A percentile compares a stretch with the other conserved stretches of the same genome.
Evolutionary conservation across 1,140 invertebrate genomes (phyloP).

Genomic region (Diabrotica virgifera): DNA sequence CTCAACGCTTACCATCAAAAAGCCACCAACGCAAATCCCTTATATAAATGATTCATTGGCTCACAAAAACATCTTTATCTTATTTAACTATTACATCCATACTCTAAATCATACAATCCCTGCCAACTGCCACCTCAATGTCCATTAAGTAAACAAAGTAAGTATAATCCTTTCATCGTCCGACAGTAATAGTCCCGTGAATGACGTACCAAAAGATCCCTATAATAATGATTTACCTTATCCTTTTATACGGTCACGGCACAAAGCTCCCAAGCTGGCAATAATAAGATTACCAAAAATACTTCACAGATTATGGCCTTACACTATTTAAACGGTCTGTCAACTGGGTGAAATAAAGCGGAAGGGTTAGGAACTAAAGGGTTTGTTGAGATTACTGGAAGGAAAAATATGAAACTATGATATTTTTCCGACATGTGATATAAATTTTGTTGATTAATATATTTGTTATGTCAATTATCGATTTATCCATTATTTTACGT

Average conservation of each 20-base stretch:
- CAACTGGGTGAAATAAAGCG: not conserved
- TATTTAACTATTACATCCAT: constrained; percentile 3
- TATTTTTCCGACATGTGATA: too few relatives aligned
- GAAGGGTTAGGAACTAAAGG: too few relatives aligned
- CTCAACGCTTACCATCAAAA: not conserved
- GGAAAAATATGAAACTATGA: too few relatives aligned
- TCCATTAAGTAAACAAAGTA: constrained; percentile 3
- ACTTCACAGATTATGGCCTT: not conserved
- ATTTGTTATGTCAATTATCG: too few relatives aligned
- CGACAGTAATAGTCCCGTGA: not conserved
- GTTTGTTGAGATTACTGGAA: too few relatives aligned
- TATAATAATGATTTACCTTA: not conserved
- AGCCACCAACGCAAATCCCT: not conserved
- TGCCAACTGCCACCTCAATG: not conserved
- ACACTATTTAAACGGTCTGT: not conserved
- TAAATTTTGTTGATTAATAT: too few relatives aligned
- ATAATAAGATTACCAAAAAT: constrained; percentile 1
- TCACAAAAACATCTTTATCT: not conserved
- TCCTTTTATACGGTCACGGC: not conserved
- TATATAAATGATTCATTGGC: not conserved
- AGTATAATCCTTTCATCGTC: constrained; percentile 2
- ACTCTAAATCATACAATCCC: not conserved
- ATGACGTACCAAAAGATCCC: constrained; percentile 1
- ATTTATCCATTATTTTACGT: too few relatives aligned
- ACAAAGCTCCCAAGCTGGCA: not conserved